These are phyloP conservation scores for Tauraco erythrolophus DNA, from an alignment of 2,113 vertebrate species.

Conservation along the genomic window DNA sequence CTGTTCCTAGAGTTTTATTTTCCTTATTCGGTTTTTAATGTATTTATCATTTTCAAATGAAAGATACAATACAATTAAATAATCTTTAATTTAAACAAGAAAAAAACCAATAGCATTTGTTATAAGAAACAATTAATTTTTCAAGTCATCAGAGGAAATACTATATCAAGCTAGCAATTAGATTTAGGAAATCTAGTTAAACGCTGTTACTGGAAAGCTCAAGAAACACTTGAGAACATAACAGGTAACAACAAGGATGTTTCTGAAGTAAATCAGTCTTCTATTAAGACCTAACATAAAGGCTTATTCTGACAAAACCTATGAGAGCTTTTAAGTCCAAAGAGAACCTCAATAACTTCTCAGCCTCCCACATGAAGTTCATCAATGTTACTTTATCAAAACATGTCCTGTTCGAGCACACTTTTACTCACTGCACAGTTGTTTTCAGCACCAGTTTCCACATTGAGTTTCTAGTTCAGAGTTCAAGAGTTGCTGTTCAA, in stretches of 20 bases:
- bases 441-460: background rate
- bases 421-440: background rate
- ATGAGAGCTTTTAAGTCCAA: fast-evolving
- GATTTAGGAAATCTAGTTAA: background rate
- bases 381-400: background rate
- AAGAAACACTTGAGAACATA: background rate
- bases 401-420: background rate
- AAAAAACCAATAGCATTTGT: fast-evolving
- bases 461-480: background rate
- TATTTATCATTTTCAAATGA: background rate
- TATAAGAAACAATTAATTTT: background rate
- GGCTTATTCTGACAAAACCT: background rate
- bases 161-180: background rate
- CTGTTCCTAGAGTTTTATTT: background rate
- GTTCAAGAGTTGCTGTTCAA: background rate
- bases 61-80: background rate
- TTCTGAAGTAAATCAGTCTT: background rate
- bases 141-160: background rate
- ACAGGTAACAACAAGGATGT: background rate
- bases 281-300: background rate
- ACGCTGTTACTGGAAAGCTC: background rate
- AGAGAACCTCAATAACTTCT: background rate
- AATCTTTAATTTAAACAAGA: background rate
- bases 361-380: background rate
- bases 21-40: background rate